These are phyloP conservation scores for Drosophila cognata DNA, from an alignment of 2,888 invertebrate genomes.

Conservation along the genomic window DNA sequence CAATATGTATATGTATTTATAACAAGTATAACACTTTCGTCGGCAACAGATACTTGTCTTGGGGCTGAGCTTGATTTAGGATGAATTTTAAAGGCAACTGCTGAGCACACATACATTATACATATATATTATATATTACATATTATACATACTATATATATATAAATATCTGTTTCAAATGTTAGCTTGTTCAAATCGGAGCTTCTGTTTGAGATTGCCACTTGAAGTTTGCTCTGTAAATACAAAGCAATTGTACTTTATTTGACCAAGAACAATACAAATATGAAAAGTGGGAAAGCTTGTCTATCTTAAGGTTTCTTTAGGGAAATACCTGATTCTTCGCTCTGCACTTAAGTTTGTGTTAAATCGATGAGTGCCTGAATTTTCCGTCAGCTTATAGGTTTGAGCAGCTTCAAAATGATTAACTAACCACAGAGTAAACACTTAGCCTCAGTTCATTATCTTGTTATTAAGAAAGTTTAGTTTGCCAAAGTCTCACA, in stretches of 20 bases:
- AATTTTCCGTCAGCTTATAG: neutral
- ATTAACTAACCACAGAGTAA: neutral
- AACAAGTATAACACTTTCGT: slow-evolving; percentile 33
- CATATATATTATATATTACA: neutral
- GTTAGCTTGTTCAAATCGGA: neutral
- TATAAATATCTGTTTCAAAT: neutral
- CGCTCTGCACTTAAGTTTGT: neutral
- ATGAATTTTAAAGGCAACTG: slow-evolving; percentile 25
- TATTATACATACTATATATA: neutral
- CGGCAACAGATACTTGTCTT: slow-evolving; percentile 13
- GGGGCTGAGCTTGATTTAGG: slow-evolving; percentile 23
- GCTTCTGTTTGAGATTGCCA: slow-evolving; percentile 21
- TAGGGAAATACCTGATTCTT: neutral
- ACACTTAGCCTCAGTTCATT: neutral
- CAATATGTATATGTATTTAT: slow-evolving; percentile 20
- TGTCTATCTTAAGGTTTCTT: no score
- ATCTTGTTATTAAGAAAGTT: no score
- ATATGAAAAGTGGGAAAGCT: neutral
- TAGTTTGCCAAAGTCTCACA: neutral
- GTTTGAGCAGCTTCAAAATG: neutral
- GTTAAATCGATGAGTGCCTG: neutral
- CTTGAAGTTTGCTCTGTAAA: slow-evolving; percentile 10
- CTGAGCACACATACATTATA: neutral
- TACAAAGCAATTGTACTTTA: neutral
- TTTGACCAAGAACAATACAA: neutral